Percentiles rank a stretch among this genome's conserved stretches.
Evolutionary conservation across 2,888 invertebrate species (phyloP).

Genomic region (Tenthredo amoena): DNA sequence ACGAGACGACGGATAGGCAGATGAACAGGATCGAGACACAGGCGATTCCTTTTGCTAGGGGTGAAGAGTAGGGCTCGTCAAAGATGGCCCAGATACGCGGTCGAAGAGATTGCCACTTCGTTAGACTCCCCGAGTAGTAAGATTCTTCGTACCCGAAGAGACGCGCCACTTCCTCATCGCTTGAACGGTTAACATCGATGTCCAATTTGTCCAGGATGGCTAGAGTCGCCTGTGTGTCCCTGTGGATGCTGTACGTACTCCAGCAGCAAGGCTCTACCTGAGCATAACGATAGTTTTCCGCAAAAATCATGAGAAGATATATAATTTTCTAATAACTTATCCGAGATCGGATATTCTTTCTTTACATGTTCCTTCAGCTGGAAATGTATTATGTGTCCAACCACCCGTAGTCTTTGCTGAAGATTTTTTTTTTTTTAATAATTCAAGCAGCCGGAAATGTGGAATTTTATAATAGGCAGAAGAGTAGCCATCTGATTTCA

Average conservation of each 20-base stretch:
- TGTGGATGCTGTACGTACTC: slow-evolving; percentile 96
- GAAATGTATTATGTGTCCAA: neutral
- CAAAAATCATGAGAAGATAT: neutral
- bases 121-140: slow-evolving; percentile 88
- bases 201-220: slow-evolving; percentile 97
- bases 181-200: slow-evolving; percentile 94
- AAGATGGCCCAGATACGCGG: slow-evolving; percentile 97
- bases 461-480: neutral
- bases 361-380: neutral
- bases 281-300: neutral
- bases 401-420: neutral
- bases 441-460: neutral
- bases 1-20: slow-evolving; percentile 96
- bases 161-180: slow-evolving; percentile 95
- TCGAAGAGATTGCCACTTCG: slow-evolving; percentile 94
- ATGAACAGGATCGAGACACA: slow-evolving; percentile 97
- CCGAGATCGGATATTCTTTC: neutral
- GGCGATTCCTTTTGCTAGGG: slow-evolving; percentile 94
- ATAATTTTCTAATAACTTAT: neutral
- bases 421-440: neutral
- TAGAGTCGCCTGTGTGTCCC: slow-evolving; percentile 95
- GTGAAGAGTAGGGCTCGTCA: slow-evolving; percentile 97
- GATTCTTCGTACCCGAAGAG: slow-evolving; percentile 95
- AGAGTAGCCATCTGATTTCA: neutral
- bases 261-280: slow-evolving; percentile 97